Percentiles rank a stretch among this genome's conserved stretches.
Conservation (phyloP, 2,888 invertebrate genomes). For the Pycnomerus fuliginosus region DNA sequence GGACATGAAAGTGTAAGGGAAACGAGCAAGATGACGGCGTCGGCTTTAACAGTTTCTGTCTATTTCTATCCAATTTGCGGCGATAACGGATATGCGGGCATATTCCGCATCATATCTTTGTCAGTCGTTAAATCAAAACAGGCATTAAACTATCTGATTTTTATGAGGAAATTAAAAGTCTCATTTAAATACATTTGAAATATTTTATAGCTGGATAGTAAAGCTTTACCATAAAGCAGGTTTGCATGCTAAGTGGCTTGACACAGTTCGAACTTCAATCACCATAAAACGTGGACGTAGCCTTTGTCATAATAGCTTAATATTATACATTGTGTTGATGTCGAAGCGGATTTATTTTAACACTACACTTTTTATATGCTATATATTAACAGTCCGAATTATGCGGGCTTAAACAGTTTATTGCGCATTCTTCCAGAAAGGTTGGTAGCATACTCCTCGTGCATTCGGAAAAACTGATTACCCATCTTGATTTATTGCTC, state of each 20-base stretch:
- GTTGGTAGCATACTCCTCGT: conserved; percentile 19
- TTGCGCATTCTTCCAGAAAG: conserved; percentile 26
- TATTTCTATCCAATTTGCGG: conserved; percentile 37
- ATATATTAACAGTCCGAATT: conserved; percentile 29
- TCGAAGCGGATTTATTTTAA: conserved; percentile 33
- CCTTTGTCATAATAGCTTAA: conserved; percentile 47
- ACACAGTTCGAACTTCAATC: conserved; percentile 51
- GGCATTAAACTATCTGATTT: conserved; percentile 50
- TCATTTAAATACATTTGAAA: conserved; percentile 51
- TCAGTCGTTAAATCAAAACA: conserved; percentile 47
- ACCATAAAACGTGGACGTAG: conserved; percentile 48
- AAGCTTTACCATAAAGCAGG: conserved; percentile 47
- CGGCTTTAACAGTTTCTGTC: conserved; percentile 35
- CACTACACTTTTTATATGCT: conserved; percentile 33
- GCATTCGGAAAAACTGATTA: conserved; percentile 29
- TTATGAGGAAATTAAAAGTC: conserved; percentile 51
- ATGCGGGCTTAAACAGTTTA: conserved; percentile 30
- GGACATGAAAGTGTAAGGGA: conserved; percentile 31
- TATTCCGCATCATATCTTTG: conserved; percentile 35
- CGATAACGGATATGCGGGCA: conserved; percentile 40
- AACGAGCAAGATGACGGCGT: conserved; percentile 33
- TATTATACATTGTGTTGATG: conserved; percentile 41
- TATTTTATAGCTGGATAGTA: conserved; percentile 49
- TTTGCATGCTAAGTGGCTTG: conserved; percentile 49
- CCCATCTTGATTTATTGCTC: conserved; percentile 27